Base-by-base conservation (phyloP, 2,888 invertebrate genomes). In the Amblyjoppa fuscipennis region DNA sequence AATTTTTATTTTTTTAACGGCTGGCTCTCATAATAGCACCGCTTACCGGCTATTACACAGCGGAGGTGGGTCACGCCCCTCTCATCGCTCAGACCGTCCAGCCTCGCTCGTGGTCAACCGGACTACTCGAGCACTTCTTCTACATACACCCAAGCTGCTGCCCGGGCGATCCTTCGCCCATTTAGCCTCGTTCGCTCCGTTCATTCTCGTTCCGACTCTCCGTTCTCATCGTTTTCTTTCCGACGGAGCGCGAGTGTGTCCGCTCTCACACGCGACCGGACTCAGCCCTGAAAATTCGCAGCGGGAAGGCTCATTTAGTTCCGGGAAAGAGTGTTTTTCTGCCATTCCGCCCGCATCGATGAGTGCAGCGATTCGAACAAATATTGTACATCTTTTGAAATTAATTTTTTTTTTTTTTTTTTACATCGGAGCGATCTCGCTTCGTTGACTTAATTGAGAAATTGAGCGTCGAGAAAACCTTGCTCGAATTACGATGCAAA, bases 1-100 rank as follows among this genome's bases (percentile, higher is more conserved):
- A 45, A 59, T 16, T 66, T 73, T 80, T 64, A 59, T 6, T 66
- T 73, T 80, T 64, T 64, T 87, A 83, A 88, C 90, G 89, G 90
- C 88, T 87, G 83, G 80, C 80, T 86, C 87, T 89, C 89, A 89
- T 91, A 91, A 91, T 90, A 90, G 90, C 90, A 74, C 88, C 89
- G 90, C 90, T 91, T 91, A 91, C 91, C 90, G 88, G 90, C 87
- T 89, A 89, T 92, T 90, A 90, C 87, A 86, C 84, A 75, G 80
- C 78, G 82, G 78, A 87, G 79, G 82, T 80, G 76, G 79, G 89
- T 87, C 89, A 88, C 92, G 91, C 91, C 91, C 89, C 88, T 89
- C 90, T 92, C 89, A 91, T 92, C 91, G 90, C 91, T 91, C 89
- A 87, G 68, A 76, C 5, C 88, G 87, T 87, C 87, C 86, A 81